Base-by-base conservation (phyloP, 2,797 vertebrate genomes). In the Sebastes diploproa region DNA sequence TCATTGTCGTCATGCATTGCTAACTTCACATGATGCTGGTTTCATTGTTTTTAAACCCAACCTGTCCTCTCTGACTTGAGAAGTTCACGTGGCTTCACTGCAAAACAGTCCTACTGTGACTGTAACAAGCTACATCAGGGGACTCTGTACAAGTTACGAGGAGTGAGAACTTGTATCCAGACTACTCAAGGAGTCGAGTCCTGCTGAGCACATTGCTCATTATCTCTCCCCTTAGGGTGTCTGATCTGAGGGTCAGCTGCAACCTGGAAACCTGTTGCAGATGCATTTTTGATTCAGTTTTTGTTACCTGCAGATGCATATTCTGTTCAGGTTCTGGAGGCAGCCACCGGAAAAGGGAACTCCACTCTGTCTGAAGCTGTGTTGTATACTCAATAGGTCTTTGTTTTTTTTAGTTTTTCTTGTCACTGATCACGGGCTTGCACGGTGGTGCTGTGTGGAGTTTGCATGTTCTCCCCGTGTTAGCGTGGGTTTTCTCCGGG, bases 161-260 rank as follows among this genome's bases (percentile, higher is more conserved):
- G 36, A 83, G 23, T 25, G 58, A 67, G 66, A 22, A 63, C 42
- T 76, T 81, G 65, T 85, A 86, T 86, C 72, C 72, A 77, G 69
- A 46, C 68, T 55, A 30, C 68, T 80, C 62, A 34, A 85, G 11
- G 70, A 64, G 63, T 66, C 27, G 75, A 77, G 29, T 80, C 85
- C 78, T n/a, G 70, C 84, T 79, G 83, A 83, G 86, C 75, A 70
- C 80, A 66, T 22, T 72, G 78, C 86, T 92, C 86, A 89, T 91
- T 89, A 88, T 88, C 78, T 75, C 68, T 85, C 38, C 67, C 84
- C 58, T 34, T 6, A 66, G 78, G 77, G 82, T 77, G 83, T 74
- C 7, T 71, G 84, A 84, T 84, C 83, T n/a, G 27, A 52, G 77
- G 81, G 81, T 91, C 84, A 72, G 46, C 72, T 50, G 55, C 62